Evolutionary conservation across 1,140 invertebrate genomes (phyloP).

Genomic region (Drosophila asahinai): DNA sequence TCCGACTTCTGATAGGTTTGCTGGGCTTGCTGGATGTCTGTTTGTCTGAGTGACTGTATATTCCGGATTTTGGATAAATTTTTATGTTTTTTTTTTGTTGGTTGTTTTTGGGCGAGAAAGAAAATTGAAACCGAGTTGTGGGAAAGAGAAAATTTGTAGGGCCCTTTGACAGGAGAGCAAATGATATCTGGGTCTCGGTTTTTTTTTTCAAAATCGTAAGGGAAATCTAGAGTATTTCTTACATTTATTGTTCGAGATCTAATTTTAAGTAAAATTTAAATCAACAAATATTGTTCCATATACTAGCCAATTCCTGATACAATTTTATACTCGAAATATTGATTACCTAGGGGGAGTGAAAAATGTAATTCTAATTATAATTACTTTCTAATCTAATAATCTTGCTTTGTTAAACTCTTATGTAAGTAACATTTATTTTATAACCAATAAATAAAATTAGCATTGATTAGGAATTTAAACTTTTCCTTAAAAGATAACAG

Average conservation of each 20-base stretch:
- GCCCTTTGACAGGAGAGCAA: slow-evolving; percentile 35
- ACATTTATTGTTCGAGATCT: too few relatives aligned
- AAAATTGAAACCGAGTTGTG: slow-evolving; percentile 71
- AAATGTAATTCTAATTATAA: too few relatives aligned
- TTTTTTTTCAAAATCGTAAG: neutral
- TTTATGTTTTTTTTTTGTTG: slow-evolving; percentile 48
- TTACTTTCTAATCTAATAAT: neutral
- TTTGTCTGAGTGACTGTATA: slow-evolving; percentile 32
- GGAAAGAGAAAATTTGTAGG: slow-evolving; percentile 47
- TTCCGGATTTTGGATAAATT: slow-evolving; percentile 59
- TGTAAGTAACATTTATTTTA: too few relatives aligned
- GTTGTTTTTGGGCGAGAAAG: slow-evolving; percentile 57
- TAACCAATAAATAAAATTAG: too few relatives aligned
- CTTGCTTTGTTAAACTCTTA: too few relatives aligned
- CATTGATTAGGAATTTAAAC: too few relatives aligned
- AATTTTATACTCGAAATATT: too few relatives aligned
- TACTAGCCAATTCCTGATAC: too few relatives aligned
- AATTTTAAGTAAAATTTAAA: too few relatives aligned
- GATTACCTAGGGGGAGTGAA: too few relatives aligned
- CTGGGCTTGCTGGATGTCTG: slow-evolving; percentile 13
- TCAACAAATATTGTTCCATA: too few relatives aligned
- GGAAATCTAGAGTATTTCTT: neutral
- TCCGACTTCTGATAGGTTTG: slow-evolving; percentile 17
- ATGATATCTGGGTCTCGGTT: slow-evolving; percentile 31
- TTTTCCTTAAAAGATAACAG: neutral